A percentile compares a stretch with the other conserved stretches of the same genome.
phyloP scores from a whole-genome alignment of 2,797 vertebrate species.

The Phoxinus dragarum region DNA sequence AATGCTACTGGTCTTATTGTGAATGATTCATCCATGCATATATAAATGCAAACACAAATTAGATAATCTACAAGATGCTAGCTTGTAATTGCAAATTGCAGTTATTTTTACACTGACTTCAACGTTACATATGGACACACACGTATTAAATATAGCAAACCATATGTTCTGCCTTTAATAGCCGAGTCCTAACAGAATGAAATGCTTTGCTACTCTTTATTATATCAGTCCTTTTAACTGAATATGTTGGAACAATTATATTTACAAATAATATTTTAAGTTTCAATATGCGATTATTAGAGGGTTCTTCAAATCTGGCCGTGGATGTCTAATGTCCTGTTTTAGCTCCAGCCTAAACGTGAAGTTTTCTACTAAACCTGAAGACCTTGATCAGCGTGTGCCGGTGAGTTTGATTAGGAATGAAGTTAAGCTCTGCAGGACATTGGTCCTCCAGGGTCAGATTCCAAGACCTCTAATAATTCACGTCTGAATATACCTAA shows the following conservation, averaged over 20 bases:
- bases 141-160: background rate
- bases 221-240: background rate
- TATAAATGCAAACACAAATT: background rate
- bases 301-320: background rate
- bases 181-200: background rate
- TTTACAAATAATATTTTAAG: background rate
- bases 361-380: background rate
- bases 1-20: background rate
- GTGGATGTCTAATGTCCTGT: background rate
- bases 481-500: background rate
- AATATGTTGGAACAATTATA: background rate
- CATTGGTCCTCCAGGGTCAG: background rate
- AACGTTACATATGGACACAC: background rate
- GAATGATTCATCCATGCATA: background rate
- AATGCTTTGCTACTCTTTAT: background rate
- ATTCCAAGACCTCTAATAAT: background rate
- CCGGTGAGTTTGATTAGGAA: background rate
- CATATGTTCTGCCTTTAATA: background rate
- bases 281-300: background rate
- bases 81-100: slow-evolving; percentile 4
- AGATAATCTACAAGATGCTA: background rate
- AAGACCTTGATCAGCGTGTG: background rate
- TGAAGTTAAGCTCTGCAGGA: background rate
- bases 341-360: background rate
- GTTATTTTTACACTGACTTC: background rate